Percentiles rank a stretch among this genome's conserved stretches.
Conservation (phyloP, 2,113 vertebrate species). For the Pardalotus punctatus region DNA sequence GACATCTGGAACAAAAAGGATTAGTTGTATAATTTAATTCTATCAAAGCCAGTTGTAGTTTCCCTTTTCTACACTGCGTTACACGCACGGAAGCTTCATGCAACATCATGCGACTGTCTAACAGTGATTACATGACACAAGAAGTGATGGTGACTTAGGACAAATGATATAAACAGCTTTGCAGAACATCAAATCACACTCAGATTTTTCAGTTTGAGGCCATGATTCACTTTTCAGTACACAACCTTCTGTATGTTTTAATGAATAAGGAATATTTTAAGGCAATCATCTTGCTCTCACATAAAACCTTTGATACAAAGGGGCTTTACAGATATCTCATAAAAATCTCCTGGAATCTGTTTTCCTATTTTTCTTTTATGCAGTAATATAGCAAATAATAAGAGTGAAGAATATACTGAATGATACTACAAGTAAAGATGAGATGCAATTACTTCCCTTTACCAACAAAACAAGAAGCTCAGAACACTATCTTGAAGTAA, state of each 20-base stretch:
- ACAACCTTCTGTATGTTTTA: neutral
- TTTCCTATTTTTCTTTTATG: neutral
- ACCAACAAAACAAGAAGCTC: neutral
- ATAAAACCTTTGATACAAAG: neutral
- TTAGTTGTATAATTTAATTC: constrained; percentile 44
- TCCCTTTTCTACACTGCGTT: neutral
- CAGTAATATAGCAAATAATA: neutral
- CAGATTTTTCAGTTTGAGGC: neutral
- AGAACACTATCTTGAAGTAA: neutral
- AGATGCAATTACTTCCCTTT: neutral
- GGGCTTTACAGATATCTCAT: neutral
- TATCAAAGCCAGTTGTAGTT: neutral
- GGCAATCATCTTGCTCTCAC: neutral
- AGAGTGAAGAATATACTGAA: neutral
- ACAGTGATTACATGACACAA: fast-evolving
- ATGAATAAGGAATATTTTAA: neutral
- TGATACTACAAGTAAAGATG: neutral
- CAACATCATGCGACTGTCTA: neutral
- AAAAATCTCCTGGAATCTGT: neutral
- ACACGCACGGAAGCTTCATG: neutral
- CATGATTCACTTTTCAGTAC: neutral
- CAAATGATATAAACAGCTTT: neutral
- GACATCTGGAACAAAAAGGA: constrained; percentile 26
- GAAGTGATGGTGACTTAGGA: neutral
- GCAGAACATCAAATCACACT: neutral